Evolutionary conservation across 1,140 invertebrate species (phyloP), one percentile per base, ranked within the genome.

Genomic region (Thrips palmi): DNA sequence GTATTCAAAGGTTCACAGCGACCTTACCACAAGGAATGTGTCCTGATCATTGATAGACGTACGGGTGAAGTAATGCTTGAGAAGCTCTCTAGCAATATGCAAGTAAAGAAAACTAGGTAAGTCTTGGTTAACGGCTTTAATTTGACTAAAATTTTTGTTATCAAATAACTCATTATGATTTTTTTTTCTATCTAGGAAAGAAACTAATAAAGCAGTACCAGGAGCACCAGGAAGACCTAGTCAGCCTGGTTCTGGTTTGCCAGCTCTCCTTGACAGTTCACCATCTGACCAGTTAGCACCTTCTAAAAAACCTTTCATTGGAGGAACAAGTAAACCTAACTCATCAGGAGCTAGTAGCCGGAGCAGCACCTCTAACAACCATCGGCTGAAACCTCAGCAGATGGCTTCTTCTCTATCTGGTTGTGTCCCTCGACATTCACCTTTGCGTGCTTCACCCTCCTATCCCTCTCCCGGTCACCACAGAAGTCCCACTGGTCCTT

Each of bases 61-160:
- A 96, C 87, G 2, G 88, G 89, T 33, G 84, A 89, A 61, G 80
- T 94, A 45, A 89, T 81, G 12, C 58, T 97, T 40, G 91, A 97
- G 60, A 84, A 81, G 59, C 65, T 97, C 31, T 74, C 76, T 25
- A 77, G 77, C 46, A 89, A 84, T 62, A 83, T 94, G 49, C 82
- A 84, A 67, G 74, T 96, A 2, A 96, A 96, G 58, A 93, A 93
- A 58, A 94, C 88, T 10, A 74, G 88, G 77, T 48, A 49, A 53
- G 50, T 49, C 47, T 24, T 42, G 42, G 17, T 50, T 53, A 44
- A 36, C 49, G 28, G n/a, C n/a, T n/a, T n/a, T n/a, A n/a, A n/a
- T n/a, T n/a, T 32, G 41, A 35, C 21, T 4, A 4, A 22, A 30
- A 15, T 18, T 4, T 36, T 8, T 10, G 24, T 40, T 4, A 10